phyloP scores from a whole-genome alignment of 2,797 vertebrate genomes.

The Toxotes lorentzi region DNA sequence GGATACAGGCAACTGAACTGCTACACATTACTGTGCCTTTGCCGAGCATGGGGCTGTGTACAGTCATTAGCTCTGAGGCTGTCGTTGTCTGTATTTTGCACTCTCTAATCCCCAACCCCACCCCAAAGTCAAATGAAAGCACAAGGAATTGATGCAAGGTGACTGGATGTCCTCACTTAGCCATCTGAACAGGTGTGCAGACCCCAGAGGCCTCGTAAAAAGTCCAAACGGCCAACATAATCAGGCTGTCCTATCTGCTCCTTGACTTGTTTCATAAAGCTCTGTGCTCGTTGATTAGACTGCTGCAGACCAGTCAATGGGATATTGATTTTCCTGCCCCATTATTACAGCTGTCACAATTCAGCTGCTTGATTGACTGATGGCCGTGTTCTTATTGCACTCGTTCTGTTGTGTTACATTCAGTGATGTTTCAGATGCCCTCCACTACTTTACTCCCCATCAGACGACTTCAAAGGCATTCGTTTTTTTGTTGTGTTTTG shows the following conservation, averaged over 20 bases:
- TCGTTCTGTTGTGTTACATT: constrained; percentile 71
- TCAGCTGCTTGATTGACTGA: constrained; percentile 84
- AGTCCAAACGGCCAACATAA: constrained; percentile 70
- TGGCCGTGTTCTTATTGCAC: constrained; percentile 70
- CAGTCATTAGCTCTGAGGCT: constrained; percentile 61
- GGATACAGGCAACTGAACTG: constrained; percentile 65
- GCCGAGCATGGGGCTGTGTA: constrained; percentile 70
- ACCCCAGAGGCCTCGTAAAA: constrained; percentile 76
- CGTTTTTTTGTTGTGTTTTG: constrained; percentile 43
- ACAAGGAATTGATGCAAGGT: constrained; percentile 85
- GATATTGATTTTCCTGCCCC: constrained; percentile 84
- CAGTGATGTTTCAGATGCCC: constrained; percentile 74
- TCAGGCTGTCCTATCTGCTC: constrained; percentile 81
- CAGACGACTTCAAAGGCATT: constrained; percentile 39
- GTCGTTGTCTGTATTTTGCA: constrained; percentile 70
- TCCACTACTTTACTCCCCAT: constrained; percentile 40
- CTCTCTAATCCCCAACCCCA: constrained; percentile 33
- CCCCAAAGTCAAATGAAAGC: constrained; percentile 80
- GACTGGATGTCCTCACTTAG: constrained; percentile 76
- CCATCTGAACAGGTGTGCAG: constrained; percentile 76
- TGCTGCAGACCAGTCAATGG: constrained; percentile 83
- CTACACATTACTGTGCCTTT: constrained; percentile 81
- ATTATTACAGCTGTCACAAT: constrained; percentile 85
- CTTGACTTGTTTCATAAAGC: constrained; percentile 78
- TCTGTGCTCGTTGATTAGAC: constrained; percentile 80